phyloP scores from a whole-genome alignment of 1,140 invertebrate genomes.

The Caenorhabditis latens region DNA sequence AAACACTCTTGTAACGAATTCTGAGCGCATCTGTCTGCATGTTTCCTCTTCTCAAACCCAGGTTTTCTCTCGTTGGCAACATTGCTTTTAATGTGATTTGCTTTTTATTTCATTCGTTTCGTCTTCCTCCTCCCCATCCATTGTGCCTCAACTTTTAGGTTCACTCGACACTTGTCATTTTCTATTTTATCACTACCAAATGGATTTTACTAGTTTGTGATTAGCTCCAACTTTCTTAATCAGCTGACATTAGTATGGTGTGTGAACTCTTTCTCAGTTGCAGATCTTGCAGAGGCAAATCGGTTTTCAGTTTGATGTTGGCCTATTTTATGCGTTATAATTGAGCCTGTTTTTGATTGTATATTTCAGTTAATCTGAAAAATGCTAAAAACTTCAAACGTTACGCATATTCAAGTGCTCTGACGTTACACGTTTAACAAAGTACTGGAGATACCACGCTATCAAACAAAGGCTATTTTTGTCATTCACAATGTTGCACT shows the following conservation, averaged over 20 bases:
- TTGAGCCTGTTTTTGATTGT: no score
- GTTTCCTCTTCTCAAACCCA: slow-evolving; percentile 18
- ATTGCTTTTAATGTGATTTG: slow-evolving; percentile 55
- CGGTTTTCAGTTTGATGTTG: no score
- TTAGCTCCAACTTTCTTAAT: not conserved
- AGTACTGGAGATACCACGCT: no score
- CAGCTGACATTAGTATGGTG: not conserved
- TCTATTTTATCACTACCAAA: not conserved
- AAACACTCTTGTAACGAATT: slow-evolving; percentile 34
- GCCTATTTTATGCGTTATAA: no score
- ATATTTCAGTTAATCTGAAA: no score
- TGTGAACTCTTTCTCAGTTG: not conserved
- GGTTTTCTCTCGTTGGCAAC: slow-evolving; percentile 37
- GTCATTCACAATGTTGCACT: no score
- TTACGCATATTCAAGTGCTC: no score
- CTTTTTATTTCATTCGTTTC: not conserved
- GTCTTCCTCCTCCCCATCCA: not conserved
- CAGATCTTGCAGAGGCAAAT: no score
- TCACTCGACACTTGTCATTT: not conserved
- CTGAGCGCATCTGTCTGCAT: slow-evolving; percentile 18
- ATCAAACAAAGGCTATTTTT: no score
- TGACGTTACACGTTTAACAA: no score
- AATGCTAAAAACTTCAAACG: no score
- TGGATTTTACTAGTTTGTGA: not conserved
- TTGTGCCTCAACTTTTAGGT: not conserved